Evolutionary conservation across 1,140 invertebrate species (phyloP), one percentile per base, ranked within the genome.

Genomic region (Bombyx mori): DNA sequence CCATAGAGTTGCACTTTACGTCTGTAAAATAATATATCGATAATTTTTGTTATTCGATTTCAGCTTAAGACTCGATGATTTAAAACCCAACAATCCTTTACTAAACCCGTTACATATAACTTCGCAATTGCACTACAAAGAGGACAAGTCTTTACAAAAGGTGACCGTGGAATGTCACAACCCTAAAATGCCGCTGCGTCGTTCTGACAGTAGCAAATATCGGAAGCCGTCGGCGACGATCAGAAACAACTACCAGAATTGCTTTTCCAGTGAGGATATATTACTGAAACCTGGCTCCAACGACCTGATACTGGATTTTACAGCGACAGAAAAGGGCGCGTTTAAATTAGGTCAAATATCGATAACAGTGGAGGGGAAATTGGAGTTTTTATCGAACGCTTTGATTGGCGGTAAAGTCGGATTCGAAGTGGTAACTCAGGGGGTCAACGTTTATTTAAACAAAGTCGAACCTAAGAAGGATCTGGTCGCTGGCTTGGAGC

Each of bases 51-150:
- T 22, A 57, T 53, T 57, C 48, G 44, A 53, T 87, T 87, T 65
- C 75, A 89, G 88, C 64, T 82, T 86, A 83, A 87, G 78, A 80
- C 86, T 74, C 87, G 89, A 92, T 57, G 90, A 92, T 65, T 82
- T 91, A 70, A 92, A 91, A 86, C 77, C 88, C 54, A 82, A 79
- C 35, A 90, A 92, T 79, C 88, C 89, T 42, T 79, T 89, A 58
- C 71, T 93, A 60, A 86, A 89, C 56, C 88, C 90, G 54, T 82
- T 95, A 55, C 88, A 92, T 64, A 90, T 95, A 61, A 90, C 91
- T 50, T 90, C 92, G 1, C 91, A 92, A 71, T 80, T 95, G 42
- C 93, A 95, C 68, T 93, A 93, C 64, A 94, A 95, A 75, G 92
- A 96, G 74, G 94, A 96, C 73, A 94, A 92, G 70, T 93, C 91